phyloP scores from a whole-genome alignment of 2,888 invertebrate genomes.

The Diaphora mendica region DNA sequence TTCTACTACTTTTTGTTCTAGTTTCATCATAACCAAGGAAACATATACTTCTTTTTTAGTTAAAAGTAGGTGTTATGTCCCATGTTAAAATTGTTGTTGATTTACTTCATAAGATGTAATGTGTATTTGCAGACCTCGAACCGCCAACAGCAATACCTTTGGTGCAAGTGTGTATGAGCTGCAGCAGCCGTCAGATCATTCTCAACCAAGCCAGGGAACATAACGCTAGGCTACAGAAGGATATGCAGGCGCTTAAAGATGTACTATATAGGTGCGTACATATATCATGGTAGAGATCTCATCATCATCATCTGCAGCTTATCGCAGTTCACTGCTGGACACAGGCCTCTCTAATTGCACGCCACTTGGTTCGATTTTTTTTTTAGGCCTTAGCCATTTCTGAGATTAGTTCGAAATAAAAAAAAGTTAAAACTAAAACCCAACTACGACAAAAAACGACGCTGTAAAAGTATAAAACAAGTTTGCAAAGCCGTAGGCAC shows the following conservation, averaged over 20 bases:
- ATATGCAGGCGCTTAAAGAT: constrained; percentile 91
- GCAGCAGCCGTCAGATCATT: constrained; percentile 82
- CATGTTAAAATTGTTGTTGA: background rate
- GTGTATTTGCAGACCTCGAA: constrained; percentile 55
- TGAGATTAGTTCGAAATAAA: too few species aligned
- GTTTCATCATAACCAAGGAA: too few species aligned
- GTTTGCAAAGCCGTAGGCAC: too few species aligned
- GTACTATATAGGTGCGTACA: constrained; percentile 88
- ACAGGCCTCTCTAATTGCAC: too few species aligned
- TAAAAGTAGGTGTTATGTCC: background rate
- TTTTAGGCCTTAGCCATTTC: too few species aligned
- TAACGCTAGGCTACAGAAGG: constrained; percentile 87
- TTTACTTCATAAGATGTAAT: background rate
- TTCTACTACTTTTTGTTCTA: too few species aligned
- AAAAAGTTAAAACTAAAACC: too few species aligned
- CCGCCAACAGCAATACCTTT: constrained; percentile 68
- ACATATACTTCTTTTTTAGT: background rate
- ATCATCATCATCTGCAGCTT: too few species aligned
- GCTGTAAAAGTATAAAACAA: too few species aligned
- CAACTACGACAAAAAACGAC: too few species aligned
- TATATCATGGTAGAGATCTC: background rate
- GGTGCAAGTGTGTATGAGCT: constrained; percentile 80
- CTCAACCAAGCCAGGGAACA: constrained; percentile 82
- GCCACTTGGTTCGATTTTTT: too few species aligned
- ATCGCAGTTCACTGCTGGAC: too few species aligned